phyloP scores from a whole-genome alignment of 1,140 invertebrate species.

The Melitaea cinxia region DNA sequence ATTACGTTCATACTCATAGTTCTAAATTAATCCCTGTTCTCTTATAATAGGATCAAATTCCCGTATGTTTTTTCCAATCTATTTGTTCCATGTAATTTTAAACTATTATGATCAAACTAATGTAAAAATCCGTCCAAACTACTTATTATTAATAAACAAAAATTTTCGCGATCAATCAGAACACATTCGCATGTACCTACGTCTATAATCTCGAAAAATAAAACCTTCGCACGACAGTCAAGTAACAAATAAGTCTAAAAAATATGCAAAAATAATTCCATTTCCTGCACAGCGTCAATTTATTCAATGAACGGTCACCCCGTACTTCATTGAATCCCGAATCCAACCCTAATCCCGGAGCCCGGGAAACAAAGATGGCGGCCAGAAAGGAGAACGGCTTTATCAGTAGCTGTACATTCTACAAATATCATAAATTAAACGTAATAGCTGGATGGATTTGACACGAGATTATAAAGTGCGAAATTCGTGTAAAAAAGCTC shows the following conservation, averaged over 20 bases:
- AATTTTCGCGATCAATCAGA: too few species aligned
- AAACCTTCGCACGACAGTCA: too few species aligned
- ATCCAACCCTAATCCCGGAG: constrained; percentile 12
- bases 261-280: background rate
- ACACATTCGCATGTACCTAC: too few species aligned
- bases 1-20: too few species aligned
- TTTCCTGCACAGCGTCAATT: background rate
- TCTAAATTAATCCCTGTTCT: too few species aligned
- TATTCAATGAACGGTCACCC: background rate
- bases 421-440: constrained; percentile 25
- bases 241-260: background rate
- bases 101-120: too few species aligned
- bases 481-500: background rate
- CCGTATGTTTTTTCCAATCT: too few species aligned
- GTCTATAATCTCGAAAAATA: too few species aligned
- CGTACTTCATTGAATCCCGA: constrained; percentile 7
- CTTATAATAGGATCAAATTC: too few species aligned
- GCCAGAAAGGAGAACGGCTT: constrained; percentile 3
- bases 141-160: too few species aligned
- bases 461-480: constrained; percentile 16
- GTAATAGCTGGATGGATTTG: constrained; percentile 28
- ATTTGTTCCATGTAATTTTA: too few species aligned
- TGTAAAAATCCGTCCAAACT: too few species aligned
- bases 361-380: constrained; percentile 20
- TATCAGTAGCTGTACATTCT: constrained; percentile 15